phyloP scores from a whole-genome alignment of 2,113 vertebrate species.

The Sapayoa aenigma region DNA sequence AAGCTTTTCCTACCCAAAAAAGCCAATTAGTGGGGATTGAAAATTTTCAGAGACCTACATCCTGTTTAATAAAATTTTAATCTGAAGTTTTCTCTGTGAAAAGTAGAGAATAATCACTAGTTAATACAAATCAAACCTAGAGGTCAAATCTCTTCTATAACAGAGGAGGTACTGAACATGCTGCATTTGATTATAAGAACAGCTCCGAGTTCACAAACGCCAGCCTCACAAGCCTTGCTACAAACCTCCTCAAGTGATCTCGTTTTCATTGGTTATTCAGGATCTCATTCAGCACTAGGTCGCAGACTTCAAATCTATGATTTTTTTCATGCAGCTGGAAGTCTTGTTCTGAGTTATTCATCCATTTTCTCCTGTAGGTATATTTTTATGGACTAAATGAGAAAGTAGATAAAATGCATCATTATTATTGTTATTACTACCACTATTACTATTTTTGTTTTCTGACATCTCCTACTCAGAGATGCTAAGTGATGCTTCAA shows the following conservation, averaged over 20 bases:
- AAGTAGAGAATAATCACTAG: constrained; percentile 17
- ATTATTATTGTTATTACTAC: background rate
- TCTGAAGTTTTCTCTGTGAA: constrained; percentile 21
- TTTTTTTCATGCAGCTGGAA: background rate
- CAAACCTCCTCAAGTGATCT: background rate
- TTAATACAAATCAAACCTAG: background rate
- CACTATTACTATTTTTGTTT: background rate
- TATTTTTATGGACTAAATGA: background rate
- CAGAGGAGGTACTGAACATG: background rate
- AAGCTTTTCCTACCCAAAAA: constrained; percentile 10
- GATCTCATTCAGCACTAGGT: background rate
- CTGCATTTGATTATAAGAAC: background rate
- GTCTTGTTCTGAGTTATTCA: background rate
- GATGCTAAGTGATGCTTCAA: background rate
- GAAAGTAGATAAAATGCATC: background rate
- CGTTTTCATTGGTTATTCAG: background rate
- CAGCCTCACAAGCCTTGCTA: background rate
- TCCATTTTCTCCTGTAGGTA: background rate
- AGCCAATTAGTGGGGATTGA: constrained; percentile 9
- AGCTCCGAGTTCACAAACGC: background rate
- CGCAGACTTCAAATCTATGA: background rate
- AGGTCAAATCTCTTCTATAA: background rate
- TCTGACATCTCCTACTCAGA: background rate
- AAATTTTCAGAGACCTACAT: constrained; percentile 29
- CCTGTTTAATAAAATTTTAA: constrained; percentile 41